Evolutionary conservation across 2,113 vertebrate genomes (phyloP).

Genomic region (Macaca nemestrina): DNA sequence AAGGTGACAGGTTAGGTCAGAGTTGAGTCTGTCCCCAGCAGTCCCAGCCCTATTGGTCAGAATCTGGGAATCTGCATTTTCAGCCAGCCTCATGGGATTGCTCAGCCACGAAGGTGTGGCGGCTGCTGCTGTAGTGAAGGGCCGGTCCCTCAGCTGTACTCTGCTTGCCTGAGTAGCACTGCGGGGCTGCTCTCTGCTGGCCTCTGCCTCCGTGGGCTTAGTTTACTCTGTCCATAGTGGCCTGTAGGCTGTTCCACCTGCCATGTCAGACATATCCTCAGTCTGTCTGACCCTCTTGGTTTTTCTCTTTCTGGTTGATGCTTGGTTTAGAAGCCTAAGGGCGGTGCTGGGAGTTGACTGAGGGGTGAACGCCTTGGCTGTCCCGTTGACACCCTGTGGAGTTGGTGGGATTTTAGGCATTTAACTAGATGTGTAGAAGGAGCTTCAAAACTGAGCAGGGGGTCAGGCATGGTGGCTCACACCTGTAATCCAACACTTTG

Average conservation of each 20-base stretch:
- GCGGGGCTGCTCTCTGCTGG: no score
- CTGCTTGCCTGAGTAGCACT: no score
- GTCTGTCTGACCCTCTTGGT: no score
- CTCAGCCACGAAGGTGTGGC: neutral
- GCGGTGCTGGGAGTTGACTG: fast-evolving
- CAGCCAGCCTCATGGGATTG: fast-evolving
- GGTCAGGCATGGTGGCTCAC: no score
- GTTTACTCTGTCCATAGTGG: neutral
- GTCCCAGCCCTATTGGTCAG: neutral
- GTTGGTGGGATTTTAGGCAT: no score
- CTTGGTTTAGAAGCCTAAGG: neutral
- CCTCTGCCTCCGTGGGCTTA: neutral
- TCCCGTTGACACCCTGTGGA: neutral
- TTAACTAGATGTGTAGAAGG: fast-evolving
- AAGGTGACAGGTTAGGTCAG: neutral
- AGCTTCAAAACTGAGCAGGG: neutral
- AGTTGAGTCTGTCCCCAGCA: fast-evolving
- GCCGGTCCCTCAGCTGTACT: neutral
- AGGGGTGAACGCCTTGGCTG: neutral
- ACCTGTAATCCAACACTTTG: no score
- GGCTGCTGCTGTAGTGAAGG: neutral
- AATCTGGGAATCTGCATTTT: neutral
- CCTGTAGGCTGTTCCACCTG: neutral
- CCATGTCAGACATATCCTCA: neutral
- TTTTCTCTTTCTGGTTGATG: neutral